Evolutionary conservation across 2,888 invertebrate species (phyloP).

Genomic region (Eudemis profundana): DNA sequence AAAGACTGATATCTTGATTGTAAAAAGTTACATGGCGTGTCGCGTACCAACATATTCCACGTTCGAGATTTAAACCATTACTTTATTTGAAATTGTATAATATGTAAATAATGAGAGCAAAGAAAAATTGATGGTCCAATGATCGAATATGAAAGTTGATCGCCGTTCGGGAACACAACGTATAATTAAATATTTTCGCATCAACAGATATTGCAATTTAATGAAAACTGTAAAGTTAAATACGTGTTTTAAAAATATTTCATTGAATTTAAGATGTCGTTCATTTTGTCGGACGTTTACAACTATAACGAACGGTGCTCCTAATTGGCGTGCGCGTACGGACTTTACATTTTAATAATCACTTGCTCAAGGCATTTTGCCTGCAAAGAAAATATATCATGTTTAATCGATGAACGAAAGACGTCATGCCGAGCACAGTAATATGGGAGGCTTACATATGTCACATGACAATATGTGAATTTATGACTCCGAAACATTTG

Average conservation of each 20-base stretch:
- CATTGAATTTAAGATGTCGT: conserved; percentile 38
- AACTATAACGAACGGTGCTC: conserved; percentile 46
- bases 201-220: conserved; percentile 9
- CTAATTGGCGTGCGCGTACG: conserved; percentile 49
- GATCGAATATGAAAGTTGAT: too few species aligned
- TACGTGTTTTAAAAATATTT: conserved; percentile 15
- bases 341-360: conserved; percentile 52
- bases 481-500: not conserved
- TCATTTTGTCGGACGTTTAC: conserved; percentile 31
- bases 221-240: conserved; percentile 19
- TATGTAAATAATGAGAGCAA: too few species aligned
- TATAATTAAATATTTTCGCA: not conserved
- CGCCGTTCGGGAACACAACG: too few species aligned
- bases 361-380: conserved; percentile 50
- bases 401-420: conserved; percentile 39
- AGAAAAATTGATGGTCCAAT: too few species aligned
- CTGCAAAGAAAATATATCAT: conserved; percentile 50
- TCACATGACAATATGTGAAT: conserved; percentile 28
- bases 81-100: too few species aligned
- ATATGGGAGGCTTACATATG: conserved; percentile 50
- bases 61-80: too few species aligned
- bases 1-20: conserved; percentile 8
- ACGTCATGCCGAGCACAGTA: conserved; percentile 50
- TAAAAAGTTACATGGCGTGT: not conserved
- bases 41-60: too few species aligned